Evolutionary conservation across 2,888 invertebrate species (phyloP).

Genomic region (Caenorhabditis sinica): DNA sequence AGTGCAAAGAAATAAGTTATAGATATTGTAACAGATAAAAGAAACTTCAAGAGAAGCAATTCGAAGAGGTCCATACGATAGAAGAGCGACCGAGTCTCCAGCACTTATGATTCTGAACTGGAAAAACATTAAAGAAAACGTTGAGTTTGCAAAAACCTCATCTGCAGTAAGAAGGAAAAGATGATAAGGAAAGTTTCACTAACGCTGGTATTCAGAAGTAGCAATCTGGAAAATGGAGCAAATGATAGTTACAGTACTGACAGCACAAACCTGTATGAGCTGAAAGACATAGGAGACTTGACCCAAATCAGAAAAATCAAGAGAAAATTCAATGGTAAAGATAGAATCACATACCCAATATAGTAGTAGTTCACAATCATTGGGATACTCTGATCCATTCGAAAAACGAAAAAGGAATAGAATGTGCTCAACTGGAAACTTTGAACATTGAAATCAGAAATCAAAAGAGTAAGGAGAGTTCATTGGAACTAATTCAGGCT

Average conservation of each 20-base stretch:
- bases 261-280: constrained; percentile 43
- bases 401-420: not conserved
- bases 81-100: constrained; percentile 55
- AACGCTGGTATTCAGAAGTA: constrained; percentile 54
- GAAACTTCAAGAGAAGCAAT: constrained; percentile 14
- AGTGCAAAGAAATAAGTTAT: constrained; percentile 56
- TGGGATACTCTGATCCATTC: constrained; percentile 38
- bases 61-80: constrained; percentile 51
- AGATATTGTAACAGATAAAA: constrained; percentile 53
- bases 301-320: constrained; percentile 51
- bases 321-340: constrained; percentile 47
- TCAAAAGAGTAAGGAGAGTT: constrained; percentile 10
- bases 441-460: constrained; percentile 21
- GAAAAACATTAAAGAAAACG: not conserved
- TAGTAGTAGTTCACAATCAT: constrained; percentile 59
- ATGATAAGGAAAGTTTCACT: constrained; percentile 52
- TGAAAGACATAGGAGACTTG: constrained; percentile 56
- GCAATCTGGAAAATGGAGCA: constrained; percentile 20
- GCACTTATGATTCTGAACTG: constrained; percentile 60
- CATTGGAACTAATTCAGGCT: constrained; percentile 12
- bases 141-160: constrained; percentile 41
- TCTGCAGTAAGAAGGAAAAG: constrained; percentile 52
- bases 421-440: not conserved
- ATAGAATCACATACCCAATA: constrained; percentile 18
- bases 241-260: not conserved